Percentiles rank a stretch among this genome's conserved stretches.
phyloP scores from a whole-genome alignment of 2,113 vertebrate genomes.

The Notothenia rossii region DNA sequence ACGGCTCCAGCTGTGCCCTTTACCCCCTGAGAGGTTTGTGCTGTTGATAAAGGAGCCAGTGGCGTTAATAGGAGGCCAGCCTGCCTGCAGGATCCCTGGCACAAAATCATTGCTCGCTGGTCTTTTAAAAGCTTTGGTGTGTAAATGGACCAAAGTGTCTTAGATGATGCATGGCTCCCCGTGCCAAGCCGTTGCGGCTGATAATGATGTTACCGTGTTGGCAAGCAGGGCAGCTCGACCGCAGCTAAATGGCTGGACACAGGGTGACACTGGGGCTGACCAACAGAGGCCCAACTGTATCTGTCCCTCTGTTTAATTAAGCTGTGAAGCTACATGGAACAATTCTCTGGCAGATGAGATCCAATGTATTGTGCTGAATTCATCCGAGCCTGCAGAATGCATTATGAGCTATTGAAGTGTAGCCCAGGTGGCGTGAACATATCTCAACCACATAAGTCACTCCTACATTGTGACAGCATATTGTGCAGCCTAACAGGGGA shows the following conservation, averaged over 20 bases:
- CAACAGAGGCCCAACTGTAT: constrained; percentile 52
- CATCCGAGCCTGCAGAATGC: constrained; percentile 42
- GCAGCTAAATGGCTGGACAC: constrained; percentile 68
- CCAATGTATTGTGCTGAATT: constrained; percentile 42
- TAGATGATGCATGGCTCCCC: constrained; percentile 73
- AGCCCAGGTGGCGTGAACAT: constrained; percentile 58
- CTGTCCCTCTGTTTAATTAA: constrained; percentile 69
- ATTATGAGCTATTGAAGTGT: constrained; percentile 44
- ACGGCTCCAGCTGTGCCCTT: constrained; percentile 73
- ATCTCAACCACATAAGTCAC: constrained; percentile 47
- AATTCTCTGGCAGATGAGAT: constrained; percentile 49
- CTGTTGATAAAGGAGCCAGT: constrained; percentile 70
- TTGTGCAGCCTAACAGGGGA: constrained; percentile 52
- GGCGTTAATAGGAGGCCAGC: constrained; percentile 64
- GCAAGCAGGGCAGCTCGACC: constrained; percentile 54
- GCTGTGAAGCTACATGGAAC: constrained; percentile 51
- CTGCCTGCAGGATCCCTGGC: constrained; percentile 63
- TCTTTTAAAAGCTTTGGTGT: constrained; percentile 70
- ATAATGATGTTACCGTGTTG: constrained; percentile 77
- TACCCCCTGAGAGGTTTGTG: constrained; percentile 68
- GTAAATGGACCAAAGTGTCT: constrained; percentile 71
- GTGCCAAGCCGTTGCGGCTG: constrained; percentile 52
- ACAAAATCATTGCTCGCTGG: constrained; percentile 68
- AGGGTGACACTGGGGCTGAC: constrained; percentile 54
- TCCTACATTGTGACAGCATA: constrained; percentile 31